Base-by-base conservation (phyloP, 2,113 vertebrate species). In the Sorex fumeus region DNA sequence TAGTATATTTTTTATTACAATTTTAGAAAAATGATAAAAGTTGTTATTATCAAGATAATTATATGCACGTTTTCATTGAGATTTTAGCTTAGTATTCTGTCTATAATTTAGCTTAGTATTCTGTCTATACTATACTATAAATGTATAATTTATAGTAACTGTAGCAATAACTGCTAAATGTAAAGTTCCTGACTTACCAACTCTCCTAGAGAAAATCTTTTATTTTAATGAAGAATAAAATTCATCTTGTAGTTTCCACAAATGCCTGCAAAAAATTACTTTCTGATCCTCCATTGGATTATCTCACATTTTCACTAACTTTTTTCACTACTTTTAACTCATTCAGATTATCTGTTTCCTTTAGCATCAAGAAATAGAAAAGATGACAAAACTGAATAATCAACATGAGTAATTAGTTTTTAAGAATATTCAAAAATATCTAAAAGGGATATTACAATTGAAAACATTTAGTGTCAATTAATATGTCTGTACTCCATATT, bases 301-400 rank as follows among this genome's bases (percentile, higher is more conserved):
- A 66, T 82, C 72, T 72, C 28, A 75, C 32, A 5, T 87, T 81
- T 23, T 87, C 34, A 40, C 30, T 72, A 70, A 78, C 6, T 89
- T 91, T 30, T 82, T 30, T 60, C 43, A 57, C 11, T 83, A 30
- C 36, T 13, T 36, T 79, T 67, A 66, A 4, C 10, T 87, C 45
- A 66, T 18, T 86, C 25, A 82, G 19, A 88, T 76, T 88, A 45
- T 70, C 67, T 82, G 4, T 87, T 92, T 90, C 6, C 19, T 74
- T 91, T 84, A 4, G 19, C 23, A 0, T 78, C 57, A 3, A 89
- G 32, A 83, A 90, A 66, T 86, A 30, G 19, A 85, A 93, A 87
- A 50, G 66, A 82, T n/a, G 47, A 88, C n/a, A 91, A 90, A 80
- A 81, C 87, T 11, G n/a, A 84, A 82, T n/a, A 19, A 84, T 15